phyloP scores from a whole-genome alignment of 2,888 invertebrate species.

The Iselma pallidipennis region DNA sequence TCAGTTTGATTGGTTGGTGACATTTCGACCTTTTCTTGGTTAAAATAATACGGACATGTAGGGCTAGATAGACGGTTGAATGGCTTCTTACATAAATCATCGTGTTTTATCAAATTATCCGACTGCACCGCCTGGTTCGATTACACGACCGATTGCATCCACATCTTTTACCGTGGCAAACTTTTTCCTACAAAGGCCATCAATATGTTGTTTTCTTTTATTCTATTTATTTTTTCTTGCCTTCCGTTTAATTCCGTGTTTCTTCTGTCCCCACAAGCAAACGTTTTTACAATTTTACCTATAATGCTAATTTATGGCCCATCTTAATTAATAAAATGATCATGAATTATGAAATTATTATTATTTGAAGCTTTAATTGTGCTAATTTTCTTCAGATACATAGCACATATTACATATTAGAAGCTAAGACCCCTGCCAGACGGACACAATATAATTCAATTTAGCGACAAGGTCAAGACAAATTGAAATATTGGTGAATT shows the following conservation, averaged over 20 bases:
- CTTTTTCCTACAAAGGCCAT: background rate
- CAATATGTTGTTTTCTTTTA: background rate
- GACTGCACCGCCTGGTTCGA: conserved; percentile 42
- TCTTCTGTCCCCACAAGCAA: background rate
- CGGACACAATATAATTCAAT: too few species aligned
- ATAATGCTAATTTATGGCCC: too few species aligned
- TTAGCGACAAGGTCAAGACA: too few species aligned
- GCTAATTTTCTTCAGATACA: too few species aligned
- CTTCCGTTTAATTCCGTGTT: background rate
- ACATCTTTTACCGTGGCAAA: conserved; percentile 12
- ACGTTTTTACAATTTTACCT: too few species aligned
- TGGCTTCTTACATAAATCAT: conserved; percentile 45
- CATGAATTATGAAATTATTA: too few species aligned
- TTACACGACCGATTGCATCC: conserved; percentile 42
- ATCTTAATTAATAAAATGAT: too few species aligned
- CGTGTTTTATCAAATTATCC: conserved; percentile 47
- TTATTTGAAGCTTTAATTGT: too few species aligned
- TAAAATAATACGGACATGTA: background rate
- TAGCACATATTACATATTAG: too few species aligned
- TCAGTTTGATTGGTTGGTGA: conserved; percentile 17
- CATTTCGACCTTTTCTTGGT: conserved; percentile 12
- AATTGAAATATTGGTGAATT: too few species aligned
- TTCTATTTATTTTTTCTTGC: background rate
- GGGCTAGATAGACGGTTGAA: conserved; percentile 24
- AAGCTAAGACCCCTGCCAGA: too few species aligned